Conservation (phyloP, 2,888 invertebrate genomes). For the Automeris io region DNA sequence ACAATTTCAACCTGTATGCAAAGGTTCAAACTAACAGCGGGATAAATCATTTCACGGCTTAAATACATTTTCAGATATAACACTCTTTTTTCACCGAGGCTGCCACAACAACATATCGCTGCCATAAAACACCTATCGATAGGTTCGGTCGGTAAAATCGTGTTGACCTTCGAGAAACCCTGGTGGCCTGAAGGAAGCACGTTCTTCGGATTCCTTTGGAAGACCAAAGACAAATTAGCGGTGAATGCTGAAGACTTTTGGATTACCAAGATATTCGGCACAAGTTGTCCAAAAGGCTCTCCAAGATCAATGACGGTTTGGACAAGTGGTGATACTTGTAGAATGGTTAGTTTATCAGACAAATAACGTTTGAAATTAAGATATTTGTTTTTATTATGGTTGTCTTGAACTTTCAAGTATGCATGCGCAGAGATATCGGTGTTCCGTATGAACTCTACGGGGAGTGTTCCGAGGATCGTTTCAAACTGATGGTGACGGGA, state of each 20-base stretch:
- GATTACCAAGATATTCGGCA: slow-evolving; percentile 27
- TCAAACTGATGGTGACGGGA: too few relatives aligned
- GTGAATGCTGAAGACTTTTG: slow-evolving; percentile 27
- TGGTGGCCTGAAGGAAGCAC: slow-evolving; percentile 16
- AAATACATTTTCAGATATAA: slow-evolving; percentile 20
- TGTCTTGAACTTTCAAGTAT: too few relatives aligned
- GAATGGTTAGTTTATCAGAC: slow-evolving; percentile 22
- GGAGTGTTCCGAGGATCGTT: too few relatives aligned
- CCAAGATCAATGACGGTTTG: slow-evolving; percentile 31
- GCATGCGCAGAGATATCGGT: too few relatives aligned
- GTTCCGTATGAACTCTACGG: too few relatives aligned
- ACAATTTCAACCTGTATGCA: too few relatives aligned
- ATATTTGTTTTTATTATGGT: too few relatives aligned
- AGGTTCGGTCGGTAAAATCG: slow-evolving; percentile 44
- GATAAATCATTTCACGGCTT: too few relatives aligned
- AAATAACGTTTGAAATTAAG: too few relatives aligned
- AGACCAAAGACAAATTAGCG: slow-evolving; percentile 22
- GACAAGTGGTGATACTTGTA: slow-evolving; percentile 36
- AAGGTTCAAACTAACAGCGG: too few relatives aligned
- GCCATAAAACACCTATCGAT: slow-evolving; percentile 76
- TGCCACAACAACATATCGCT: slow-evolving; percentile 64
- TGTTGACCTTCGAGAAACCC: slow-evolving; percentile 12
- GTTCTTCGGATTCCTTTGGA: slow-evolving; percentile 36
- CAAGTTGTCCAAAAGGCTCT: slow-evolving; percentile 27
- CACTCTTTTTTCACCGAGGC: slow-evolving; percentile 66